Evolutionary conservation across 2,888 invertebrate species (phyloP).

Genomic region (Lasioglossum morio): DNA sequence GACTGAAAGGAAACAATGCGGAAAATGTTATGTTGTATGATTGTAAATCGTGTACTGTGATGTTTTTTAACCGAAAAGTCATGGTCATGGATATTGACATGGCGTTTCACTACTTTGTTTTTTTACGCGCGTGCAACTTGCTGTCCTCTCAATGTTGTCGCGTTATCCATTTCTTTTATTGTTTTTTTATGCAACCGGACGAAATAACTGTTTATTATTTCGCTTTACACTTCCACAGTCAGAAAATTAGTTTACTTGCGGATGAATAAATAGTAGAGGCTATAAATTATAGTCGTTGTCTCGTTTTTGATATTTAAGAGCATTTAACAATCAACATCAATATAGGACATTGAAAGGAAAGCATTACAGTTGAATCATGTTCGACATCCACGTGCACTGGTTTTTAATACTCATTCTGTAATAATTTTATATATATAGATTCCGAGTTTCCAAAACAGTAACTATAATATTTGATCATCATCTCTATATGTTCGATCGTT

Average conservation of each 20-base stretch:
- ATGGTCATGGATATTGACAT: neutral
- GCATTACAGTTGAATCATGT: neutral
- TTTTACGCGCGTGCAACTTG: conserved; percentile 17
- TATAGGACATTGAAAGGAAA: neutral
- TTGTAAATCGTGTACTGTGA: conserved; percentile 38
- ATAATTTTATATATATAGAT: conserved; percentile 30
- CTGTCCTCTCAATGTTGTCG: conserved; percentile 26
- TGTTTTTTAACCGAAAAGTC: conserved; percentile 29
- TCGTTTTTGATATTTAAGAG: neutral
- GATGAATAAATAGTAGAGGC: neutral
- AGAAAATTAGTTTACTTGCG: neutral
- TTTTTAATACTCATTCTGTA: conserved; percentile 36
- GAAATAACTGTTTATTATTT: neutral
- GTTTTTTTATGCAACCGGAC: neutral
- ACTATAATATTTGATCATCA: conserved; percentile 21
- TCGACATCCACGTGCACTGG: neutral
- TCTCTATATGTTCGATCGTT: conserved; percentile 38
- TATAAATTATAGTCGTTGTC: neutral
- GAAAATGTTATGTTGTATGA: conserved; percentile 17
- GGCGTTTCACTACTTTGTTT: conserved; percentile 27
- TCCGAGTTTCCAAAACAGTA: conserved; percentile 12
- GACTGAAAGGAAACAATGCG: neutral
- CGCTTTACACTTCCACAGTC: neutral
- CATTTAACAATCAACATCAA: neutral
- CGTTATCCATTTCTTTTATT: neutral